Percentiles rank a stretch among this genome's conserved stretches.
Conservation (phyloP, 2,113 vertebrate species). For the Equus przewalskii region DNA sequence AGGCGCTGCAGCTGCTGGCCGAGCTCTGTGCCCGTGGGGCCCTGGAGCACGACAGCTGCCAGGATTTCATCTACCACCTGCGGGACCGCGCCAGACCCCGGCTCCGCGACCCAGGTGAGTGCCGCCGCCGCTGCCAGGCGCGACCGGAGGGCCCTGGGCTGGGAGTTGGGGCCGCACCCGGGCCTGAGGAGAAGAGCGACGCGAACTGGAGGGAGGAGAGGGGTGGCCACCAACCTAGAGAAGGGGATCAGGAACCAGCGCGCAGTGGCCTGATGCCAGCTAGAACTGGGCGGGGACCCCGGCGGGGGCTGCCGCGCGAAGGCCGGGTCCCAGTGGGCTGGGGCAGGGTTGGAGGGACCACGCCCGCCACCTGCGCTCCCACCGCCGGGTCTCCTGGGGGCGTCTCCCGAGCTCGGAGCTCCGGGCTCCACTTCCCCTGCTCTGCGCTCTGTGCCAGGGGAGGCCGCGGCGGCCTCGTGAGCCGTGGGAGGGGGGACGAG, state of each 20-base stretch:
- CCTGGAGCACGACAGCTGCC: conserved; percentile 96
- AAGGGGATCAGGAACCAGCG: not conserved
- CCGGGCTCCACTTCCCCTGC: not conserved
- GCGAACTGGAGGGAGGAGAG: conserved; percentile 1
- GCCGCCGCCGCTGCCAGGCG: not conserved
- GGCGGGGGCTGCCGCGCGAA: conserved; percentile 37
- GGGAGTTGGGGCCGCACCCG: conserved; percentile 61
- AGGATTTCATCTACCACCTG: conserved; percentile 98
- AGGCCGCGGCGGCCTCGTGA: conserved; percentile 42
- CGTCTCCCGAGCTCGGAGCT: not conserved
- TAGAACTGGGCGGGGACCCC: not conserved
- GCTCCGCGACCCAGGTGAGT: conserved; percentile 94
- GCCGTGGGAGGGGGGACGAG: not conserved
- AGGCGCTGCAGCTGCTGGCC: conserved; percentile 97
- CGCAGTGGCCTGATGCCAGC: conserved; percentile 50
- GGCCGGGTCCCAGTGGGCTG: conserved; percentile 51
- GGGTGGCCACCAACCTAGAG: not conserved
- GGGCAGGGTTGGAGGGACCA: conserved; percentile 55
- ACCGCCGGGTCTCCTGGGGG: not conserved
- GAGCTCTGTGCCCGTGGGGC: conserved; percentile 97
- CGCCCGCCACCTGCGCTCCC: conserved; percentile 77
- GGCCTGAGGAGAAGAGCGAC: conserved; percentile 65
- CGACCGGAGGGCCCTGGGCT: conserved; percentile 52
- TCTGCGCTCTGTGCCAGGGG: not conserved
- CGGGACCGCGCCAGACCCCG: conserved; percentile 95